Evolutionary conservation across 23 tunicate genomes (phyloP), one percentile per base, ranked within the genome.

Genomic region (Clavelina lepadiformis): DNA sequence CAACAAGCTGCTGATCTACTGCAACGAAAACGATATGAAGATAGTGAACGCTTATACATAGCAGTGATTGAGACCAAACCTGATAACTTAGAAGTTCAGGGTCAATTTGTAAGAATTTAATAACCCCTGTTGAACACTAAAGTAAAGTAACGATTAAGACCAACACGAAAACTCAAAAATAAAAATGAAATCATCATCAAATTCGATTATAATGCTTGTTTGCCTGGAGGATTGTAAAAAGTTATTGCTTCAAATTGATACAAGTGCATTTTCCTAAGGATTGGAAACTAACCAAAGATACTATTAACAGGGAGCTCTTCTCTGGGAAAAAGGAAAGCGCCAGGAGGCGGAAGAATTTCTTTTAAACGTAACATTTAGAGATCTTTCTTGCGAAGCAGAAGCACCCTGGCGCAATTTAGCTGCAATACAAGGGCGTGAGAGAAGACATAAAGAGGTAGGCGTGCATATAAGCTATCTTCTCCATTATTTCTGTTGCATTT

Each of bases 41-140:
- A 66, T 24, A 66, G 72, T 26, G 29, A 45, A 66, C 18, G 7
- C 3, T 28, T 66, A 36, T 66, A 66, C 47, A 44, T 46, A 66
- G 34, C 3, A 5, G 33, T 31, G 21, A 26, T 28, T 37, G 34
- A 46, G 4, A 15, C 8, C 5, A 25, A 24, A 20, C 72, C 72
- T 29, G 56, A 45, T 3, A 28, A 66, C 30, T 20, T 66, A 36
- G 57, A 66, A 22, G 72, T 57, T 3, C 11, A 3, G 33, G 72
- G 72, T 5, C 72, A 66, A 46, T 66, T 46, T 46, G 72, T 66
- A 46, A 66, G 72, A n/a, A n/a, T n/a, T n/a, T n/a, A n/a, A n/a
- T n/a, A n/a, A n/a, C n/a, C n/a, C n/a, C n/a, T n/a, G n/a, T n/a
- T n/a, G n/a, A n/a, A n/a, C n/a, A n/a, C n/a, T n/a, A n/a, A n/a